Conservation (phyloP, 2,797 vertebrate genomes). For the Darevskia nairensis region DNA sequence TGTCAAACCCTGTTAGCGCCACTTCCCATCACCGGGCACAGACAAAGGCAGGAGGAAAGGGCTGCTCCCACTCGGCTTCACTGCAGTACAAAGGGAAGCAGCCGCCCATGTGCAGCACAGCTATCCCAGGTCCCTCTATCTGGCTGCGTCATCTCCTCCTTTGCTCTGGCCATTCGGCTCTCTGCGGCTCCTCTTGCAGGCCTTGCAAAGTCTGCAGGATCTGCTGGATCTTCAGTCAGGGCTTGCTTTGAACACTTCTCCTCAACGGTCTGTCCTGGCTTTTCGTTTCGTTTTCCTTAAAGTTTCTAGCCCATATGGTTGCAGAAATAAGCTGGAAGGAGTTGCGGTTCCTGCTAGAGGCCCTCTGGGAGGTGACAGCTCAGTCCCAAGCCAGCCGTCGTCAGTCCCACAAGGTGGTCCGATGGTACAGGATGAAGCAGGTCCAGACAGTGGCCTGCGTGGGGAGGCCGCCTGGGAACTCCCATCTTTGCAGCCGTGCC, state of each 20-base stretch:
- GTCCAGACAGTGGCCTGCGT: neutral
- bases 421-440: neutral
- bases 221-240: too few relatives aligned
- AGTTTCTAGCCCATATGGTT: neutral
- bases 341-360: neutral
- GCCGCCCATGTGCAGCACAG: neutral
- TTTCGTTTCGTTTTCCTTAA: neutral
- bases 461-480: neutral
- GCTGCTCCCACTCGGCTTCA: neutral
- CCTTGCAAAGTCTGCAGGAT: neutral
- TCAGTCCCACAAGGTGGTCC: too few relatives aligned
- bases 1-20: slow-evolving; percentile 24
- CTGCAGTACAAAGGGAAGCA: neutral
- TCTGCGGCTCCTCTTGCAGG: neutral
- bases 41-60: slow-evolving; percentile 5
- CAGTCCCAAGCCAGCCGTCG: too few relatives aligned
- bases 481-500: neutral
- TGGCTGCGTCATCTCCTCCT: slow-evolving; percentile 50
- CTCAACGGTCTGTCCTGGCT: too few relatives aligned
- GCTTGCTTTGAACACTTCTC: neutral
- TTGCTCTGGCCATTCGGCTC: slow-evolving; percentile 45
- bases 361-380: too few relatives aligned
- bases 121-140: slow-evolving; percentile 8
- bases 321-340: neutral
- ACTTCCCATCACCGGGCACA: neutral